Evolutionary conservation across 2,113 vertebrate genomes (phyloP), one percentile per base, ranked within the genome.

Genomic region (Perca schrenkii): DNA sequence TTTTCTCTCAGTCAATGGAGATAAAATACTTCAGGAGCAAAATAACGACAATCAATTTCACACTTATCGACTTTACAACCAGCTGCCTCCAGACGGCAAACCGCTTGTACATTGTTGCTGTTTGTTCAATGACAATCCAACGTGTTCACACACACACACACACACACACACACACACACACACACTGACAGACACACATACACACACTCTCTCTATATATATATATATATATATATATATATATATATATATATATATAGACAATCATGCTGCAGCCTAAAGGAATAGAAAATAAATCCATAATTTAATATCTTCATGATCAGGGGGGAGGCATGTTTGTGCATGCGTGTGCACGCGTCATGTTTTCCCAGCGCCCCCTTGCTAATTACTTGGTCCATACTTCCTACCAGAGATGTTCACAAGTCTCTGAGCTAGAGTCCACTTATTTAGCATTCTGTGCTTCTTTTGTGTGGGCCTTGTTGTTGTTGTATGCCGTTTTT

Each of bases 11-110:
- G 74, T 67, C 53, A n/a, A 34, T 72, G 67, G 28, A 77, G 60
- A 72, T 72, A 17, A 77, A 82, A 71, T 64, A 57, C 63, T 17
- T 43, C 36, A n/a, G 56, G 6, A 31, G 54, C 54, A 40, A 43
- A 74, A 43, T 68, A 73, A 70, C 28, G 65, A 64, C 40, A 31
- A 83, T 83, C 80, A 77, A 71, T 83, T 83, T 83, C 66, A 77
- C 74, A 77, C 15, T 36, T 72, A 83, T 77, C 13, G 25, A 83
- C 74, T 72, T 65, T 25, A 77, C 60, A 77, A 71, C 66, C 17
- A 76, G n/a, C 57, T 4, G 49, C 71, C 71, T 74, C 17, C n/a
- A 61, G 79, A 54, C 54, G 31, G 4, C 28, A 28, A 66, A 3
- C 52, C 1, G 43, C 63, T 3, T 1, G 5, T 14, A 58, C 43